These are phyloP conservation scores for Centropus unirufus DNA, from an alignment of 2,113 vertebrate species.

Conservation along the genomic window DNA sequence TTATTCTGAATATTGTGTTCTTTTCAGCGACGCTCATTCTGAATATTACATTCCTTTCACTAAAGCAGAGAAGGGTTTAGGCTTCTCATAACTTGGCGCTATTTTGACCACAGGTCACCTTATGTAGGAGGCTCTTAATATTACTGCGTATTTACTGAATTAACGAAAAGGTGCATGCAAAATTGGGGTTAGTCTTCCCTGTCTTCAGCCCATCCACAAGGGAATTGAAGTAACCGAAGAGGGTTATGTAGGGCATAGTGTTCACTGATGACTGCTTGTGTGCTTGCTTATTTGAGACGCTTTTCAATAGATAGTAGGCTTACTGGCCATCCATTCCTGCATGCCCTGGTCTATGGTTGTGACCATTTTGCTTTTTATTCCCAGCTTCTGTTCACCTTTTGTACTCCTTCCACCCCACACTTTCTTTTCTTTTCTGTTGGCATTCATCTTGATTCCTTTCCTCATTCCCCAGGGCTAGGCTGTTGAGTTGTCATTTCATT, in stretches of 20 bases:
- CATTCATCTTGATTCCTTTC: not conserved
- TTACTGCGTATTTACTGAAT: not conserved
- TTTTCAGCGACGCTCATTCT: not conserved
- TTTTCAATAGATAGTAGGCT: not conserved
- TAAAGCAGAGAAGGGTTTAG: not conserved
- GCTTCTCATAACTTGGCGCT: not conserved
- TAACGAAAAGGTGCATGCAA: not conserved
- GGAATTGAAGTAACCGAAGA: not conserved
- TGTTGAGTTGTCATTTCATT: not conserved
- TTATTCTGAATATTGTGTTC: not conserved
- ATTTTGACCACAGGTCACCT: not conserved
- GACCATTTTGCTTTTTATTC: not conserved
- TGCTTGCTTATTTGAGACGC: not conserved
- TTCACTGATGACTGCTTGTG: not conserved
- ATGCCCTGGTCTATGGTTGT: not conserved
- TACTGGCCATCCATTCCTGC: not conserved
- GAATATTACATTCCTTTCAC: not conserved
- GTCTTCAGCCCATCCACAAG: not conserved
- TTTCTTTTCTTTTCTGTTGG: not conserved
- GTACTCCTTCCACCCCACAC: not conserved
- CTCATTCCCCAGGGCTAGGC: not conserved
- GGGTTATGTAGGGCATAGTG: not conserved
- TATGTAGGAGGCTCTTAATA: not conserved
- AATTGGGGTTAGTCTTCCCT: not conserved
- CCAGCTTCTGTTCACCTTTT: not conserved